These are phyloP conservation scores for Pavo muticus DNA, from an alignment of 2,113 vertebrate genomes.

Conservation along the genomic window DNA sequence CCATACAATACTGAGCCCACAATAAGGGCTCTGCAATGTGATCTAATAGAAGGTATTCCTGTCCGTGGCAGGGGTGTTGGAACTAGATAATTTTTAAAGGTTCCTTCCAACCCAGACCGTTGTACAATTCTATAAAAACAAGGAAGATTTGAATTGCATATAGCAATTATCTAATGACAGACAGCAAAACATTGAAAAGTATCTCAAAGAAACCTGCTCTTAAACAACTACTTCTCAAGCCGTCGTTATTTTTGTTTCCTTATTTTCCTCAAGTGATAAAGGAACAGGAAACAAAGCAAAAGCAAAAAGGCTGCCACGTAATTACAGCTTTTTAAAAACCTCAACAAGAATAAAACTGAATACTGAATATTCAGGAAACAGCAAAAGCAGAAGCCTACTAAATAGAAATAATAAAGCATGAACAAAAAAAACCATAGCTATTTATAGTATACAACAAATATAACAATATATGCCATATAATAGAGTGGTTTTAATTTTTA, in stretches of 20 bases:
- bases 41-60: background rate
- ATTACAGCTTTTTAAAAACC: background rate
- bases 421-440: background rate
- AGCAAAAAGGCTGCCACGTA: background rate
- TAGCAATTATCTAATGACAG: background rate
- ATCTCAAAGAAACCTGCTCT: accelerated
- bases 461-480: background rate
- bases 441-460: background rate
- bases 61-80: background rate
- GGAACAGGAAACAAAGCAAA: background rate
- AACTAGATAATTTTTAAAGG: background rate
- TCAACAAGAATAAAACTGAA: background rate
- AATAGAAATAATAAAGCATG: background rate
- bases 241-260: background rate
- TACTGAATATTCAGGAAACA: background rate
- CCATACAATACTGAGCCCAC: background rate
- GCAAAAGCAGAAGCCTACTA: background rate
- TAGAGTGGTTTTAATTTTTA: background rate
- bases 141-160: background rate
- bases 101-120: background rate
- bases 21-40: background rate
- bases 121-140: background rate
- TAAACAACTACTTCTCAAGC: background rate
- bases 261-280: background rate
- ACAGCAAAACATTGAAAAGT: background rate